Base-by-base conservation (phyloP, 2,797 vertebrate genomes). In the Pipistrellus pygmaeus region DNA sequence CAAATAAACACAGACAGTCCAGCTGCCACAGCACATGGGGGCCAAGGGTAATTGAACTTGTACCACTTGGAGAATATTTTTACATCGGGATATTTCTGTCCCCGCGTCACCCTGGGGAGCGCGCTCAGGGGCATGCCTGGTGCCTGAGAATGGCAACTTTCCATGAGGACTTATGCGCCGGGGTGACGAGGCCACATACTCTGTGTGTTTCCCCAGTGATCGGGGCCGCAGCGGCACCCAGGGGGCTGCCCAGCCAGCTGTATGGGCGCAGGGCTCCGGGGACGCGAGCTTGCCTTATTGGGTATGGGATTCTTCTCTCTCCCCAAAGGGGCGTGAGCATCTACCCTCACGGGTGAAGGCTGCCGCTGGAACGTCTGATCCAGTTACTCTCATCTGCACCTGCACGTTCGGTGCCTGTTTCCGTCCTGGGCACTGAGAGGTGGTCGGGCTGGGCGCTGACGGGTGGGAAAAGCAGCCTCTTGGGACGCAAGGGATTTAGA, bases 41-140 rank as follows among this genome's bases (percentile, higher is more conserved):
- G 44, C 75, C 8, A 0, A 46, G 62, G 72, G 83, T 18, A 12
- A 77, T 20, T 75, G 68, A 90, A 89, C 90, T 91, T 64, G 68
- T 66, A 41, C 90, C 93, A 78, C 75, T 94, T 51, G 62, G 85
- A 91, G 96, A 96, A 92, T 97, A 97, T 97, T 97, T 97, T 97
- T 96, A 97, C 90, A 93, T 95, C 38, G 41, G 68, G 90, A 76
- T 97, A 97, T 97, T 97, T 97, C 90, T 97, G 90, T 90, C 71
- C 48, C 53, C 41, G 66, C 85, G 78, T 55, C 71, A 21, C 95
- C 85, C 88, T 95, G 32, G 94, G 93, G 94, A 92, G 82, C 88
- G 85, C 14, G 64, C 55, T 88, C 64, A 53, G 57, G 23, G 20
- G 77, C 82, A 8, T 73, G 90, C 77, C 94, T 96, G 91, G 25